Conservation (phyloP, 2,888 invertebrate species). For the Eupelmus urozonus region DNA sequence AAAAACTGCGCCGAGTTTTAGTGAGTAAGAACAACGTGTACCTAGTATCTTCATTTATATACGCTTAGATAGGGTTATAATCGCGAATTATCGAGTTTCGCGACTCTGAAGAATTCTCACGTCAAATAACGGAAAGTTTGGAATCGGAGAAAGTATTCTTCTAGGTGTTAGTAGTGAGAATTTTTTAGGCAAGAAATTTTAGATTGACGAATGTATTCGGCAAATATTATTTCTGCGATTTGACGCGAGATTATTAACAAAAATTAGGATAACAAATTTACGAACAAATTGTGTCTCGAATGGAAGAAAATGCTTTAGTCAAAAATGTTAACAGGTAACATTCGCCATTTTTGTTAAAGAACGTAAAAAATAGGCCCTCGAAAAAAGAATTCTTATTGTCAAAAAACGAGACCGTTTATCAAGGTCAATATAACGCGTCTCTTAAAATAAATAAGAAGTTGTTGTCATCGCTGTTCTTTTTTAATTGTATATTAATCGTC, state of each 20-base stretch:
- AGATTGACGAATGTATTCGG: neutral
- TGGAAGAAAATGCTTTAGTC: conserved; percentile 29
- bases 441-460: conserved; percentile 17
- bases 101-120: conserved; percentile 16
- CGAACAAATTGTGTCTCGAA: conserved; percentile 48
- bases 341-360: conserved; percentile 27
- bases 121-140: conserved; percentile 30
- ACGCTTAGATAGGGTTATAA: conserved; percentile 50
- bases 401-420: conserved; percentile 4
- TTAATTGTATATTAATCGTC: conserved; percentile 39
- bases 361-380: conserved; percentile 14
- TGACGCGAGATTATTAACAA: conserved; percentile 46
- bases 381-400: conserved; percentile 23
- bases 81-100: conserved; percentile 6
- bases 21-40: conserved; percentile 36
- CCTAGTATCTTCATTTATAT: conserved; percentile 51
- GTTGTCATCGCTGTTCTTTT: conserved; percentile 45
- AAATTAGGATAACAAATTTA: conserved; percentile 47
- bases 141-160: neutral
- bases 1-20: conserved; percentile 26
- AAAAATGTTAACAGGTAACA: conserved; percentile 17
- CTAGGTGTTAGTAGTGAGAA: neutral
- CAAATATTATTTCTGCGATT: conserved; percentile 34
- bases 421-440: conserved; percentile 30
- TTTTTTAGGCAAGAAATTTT: no score